Conservation (phyloP, 2,113 vertebrate species). For the Callionymus lyra region DNA sequence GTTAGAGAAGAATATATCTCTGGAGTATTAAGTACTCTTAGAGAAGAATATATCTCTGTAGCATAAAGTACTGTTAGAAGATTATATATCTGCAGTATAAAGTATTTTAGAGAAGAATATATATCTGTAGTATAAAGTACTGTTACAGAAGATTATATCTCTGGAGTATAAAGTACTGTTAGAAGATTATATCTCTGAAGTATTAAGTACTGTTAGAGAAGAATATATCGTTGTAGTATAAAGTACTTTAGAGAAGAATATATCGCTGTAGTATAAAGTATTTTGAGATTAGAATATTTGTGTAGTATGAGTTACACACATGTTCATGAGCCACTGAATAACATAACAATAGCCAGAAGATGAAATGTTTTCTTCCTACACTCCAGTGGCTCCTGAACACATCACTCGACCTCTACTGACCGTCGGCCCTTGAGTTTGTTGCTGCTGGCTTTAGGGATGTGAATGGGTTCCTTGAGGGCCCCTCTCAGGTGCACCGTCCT, state of each 20-base stretch:
- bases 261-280: no score
- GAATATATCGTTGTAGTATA: neutral
- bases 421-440: conserved; percentile 88
- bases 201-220: neutral
- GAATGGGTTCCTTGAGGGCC: conserved; percentile 95
- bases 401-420: conserved; percentile 34
- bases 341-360: no score
- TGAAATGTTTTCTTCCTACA: no score
- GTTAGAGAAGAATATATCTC: neutral
- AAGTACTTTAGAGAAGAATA: no score
- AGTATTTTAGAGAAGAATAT: no score
- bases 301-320: no score
- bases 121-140: no score
- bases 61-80: neutral
- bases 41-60: no score
- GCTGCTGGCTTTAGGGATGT: conserved; percentile 90
- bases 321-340: no score
- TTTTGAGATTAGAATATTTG: neutral
- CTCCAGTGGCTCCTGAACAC: neutral
- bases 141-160: no score
- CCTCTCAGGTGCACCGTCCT: conserved; percentile 93
- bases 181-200: no score
- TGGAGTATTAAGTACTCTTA: neutral
- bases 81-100: neutral
- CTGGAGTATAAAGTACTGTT: no score